These are phyloP conservation scores for Psettodes erumei DNA, from an alignment of 2,113 vertebrate species.

Conservation along the genomic window DNA sequence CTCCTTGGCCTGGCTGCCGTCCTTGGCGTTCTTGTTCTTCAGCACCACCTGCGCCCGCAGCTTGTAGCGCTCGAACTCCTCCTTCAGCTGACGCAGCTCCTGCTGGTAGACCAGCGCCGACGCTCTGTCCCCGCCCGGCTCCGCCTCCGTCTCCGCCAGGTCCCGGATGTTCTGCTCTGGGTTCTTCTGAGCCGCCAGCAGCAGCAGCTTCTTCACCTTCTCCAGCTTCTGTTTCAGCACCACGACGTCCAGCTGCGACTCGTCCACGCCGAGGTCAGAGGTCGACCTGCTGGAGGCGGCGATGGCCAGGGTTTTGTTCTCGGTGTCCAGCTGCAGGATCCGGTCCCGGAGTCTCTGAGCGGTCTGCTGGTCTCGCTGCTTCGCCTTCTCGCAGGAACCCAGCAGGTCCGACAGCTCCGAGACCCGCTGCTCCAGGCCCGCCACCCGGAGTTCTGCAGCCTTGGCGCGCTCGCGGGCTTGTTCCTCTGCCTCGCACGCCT, in stretches of 20 bases:
- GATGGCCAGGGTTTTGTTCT: conserved; percentile 92
- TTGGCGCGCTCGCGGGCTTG: conserved; percentile 85
- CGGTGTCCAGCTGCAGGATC: conserved; percentile 89
- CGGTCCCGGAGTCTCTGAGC: conserved; percentile 90
- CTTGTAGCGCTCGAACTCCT: conserved; percentile 97
- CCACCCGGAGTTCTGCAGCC: conserved; percentile 87
- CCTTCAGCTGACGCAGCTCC: conserved; percentile 92
- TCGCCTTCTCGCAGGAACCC: conserved; percentile 88
- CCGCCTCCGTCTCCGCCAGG: conserved; percentile 64
- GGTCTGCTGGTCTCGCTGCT: conserved; percentile 88
- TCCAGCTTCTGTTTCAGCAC: conserved; percentile 88
- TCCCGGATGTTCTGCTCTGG: conserved; percentile 81
- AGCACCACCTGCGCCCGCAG: conserved; percentile 90
- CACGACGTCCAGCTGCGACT: conserved; percentile 83
- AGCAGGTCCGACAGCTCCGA: conserved; percentile 90
- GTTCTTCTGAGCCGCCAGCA: conserved; percentile 80
- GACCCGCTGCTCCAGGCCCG: conserved; percentile 88
- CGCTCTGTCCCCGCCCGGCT: conserved; percentile 77
- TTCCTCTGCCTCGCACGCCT: conserved; percentile 87
- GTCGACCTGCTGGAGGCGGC: conserved; percentile 81
- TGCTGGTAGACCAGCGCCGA: conserved; percentile 85
- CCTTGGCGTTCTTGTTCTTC: conserved; percentile 90
- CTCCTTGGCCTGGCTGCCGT: conserved; percentile 86
- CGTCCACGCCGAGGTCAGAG: conserved; percentile 79
- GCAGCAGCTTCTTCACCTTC: conserved; percentile 87